phyloP scores from a whole-genome alignment of 2,888 invertebrate genomes.

The Callinectes sapidus region DNA sequence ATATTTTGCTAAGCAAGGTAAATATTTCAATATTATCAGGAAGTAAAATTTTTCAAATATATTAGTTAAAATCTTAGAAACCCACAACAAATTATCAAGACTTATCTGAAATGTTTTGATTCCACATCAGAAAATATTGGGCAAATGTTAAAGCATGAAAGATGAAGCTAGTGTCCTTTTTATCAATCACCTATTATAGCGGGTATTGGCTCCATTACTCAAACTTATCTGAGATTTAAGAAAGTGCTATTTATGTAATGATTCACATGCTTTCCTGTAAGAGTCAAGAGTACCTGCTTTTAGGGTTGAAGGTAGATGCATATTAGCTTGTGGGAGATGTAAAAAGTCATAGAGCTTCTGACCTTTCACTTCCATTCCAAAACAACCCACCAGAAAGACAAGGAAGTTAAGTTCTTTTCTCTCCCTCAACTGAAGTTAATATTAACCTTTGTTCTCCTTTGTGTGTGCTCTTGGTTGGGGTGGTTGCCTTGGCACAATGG shows the following conservation, averaged over 20 bases:
- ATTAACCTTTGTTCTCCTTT: constrained; percentile 47
- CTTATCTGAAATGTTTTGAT: neutral
- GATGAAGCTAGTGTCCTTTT: neutral
- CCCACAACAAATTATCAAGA: neutral
- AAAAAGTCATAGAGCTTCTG: neutral
- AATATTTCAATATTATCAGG: neutral
- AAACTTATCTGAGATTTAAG: neutral
- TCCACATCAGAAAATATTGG: neutral
- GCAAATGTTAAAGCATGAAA: neutral
- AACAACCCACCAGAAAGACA: neutral
- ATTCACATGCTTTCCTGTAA: neutral
- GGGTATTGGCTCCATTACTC: neutral
- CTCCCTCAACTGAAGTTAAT: neutral
- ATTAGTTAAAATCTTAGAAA: neutral
- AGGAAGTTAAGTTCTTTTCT: neutral
- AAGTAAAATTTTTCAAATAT: neutral
- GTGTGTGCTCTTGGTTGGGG: constrained; percentile 60
- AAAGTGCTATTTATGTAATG: neutral
- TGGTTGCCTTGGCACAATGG: constrained; percentile 54
- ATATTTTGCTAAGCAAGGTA: neutral
- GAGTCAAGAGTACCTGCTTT: neutral
- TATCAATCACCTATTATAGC: neutral
- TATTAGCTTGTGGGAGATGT: neutral
- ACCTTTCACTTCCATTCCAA: neutral
- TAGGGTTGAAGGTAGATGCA: neutral